phyloP scores from a whole-genome alignment of 2,113 vertebrate species.

The Tursiops truncatus region DNA sequence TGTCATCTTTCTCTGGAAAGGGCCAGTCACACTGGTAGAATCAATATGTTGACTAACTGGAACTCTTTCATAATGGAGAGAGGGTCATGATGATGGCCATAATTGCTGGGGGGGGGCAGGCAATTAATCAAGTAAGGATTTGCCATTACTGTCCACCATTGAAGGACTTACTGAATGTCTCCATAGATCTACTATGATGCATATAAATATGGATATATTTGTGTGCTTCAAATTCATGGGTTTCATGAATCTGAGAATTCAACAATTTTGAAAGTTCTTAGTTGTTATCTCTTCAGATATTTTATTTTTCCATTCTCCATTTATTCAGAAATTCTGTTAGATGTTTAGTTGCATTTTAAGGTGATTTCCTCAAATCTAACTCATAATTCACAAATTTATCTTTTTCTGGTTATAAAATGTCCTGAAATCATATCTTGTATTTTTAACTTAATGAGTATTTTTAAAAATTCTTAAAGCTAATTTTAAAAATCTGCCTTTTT shows the following conservation, averaged over 20 bases:
- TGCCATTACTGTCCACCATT: background rate
- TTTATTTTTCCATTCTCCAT: background rate
- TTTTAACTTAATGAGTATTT: background rate
- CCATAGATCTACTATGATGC: background rate
- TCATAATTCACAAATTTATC: background rate
- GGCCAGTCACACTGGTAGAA: background rate
- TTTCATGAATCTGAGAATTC: background rate
- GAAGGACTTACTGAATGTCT: background rate
- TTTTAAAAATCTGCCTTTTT: background rate
- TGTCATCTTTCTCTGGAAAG: background rate
- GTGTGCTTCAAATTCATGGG: background rate
- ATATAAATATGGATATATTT: background rate
- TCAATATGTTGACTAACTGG: background rate
- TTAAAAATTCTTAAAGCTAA: background rate
- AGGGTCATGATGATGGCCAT: background rate
- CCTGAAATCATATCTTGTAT: background rate
- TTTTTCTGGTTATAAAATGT: background rate
- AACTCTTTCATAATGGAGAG: background rate
- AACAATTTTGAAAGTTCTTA: background rate
- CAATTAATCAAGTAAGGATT: background rate
- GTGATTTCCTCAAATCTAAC: background rate
- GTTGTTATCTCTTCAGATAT: background rate
- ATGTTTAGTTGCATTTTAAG: background rate
- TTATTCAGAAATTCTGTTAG: background rate
- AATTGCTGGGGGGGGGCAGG: background rate